A percentile compares a stretch with the other conserved stretches of the same genome.
Evolutionary conservation across 2,113 vertebrate genomes (phyloP).

Genomic region (Lethenteron reissneri): DNA sequence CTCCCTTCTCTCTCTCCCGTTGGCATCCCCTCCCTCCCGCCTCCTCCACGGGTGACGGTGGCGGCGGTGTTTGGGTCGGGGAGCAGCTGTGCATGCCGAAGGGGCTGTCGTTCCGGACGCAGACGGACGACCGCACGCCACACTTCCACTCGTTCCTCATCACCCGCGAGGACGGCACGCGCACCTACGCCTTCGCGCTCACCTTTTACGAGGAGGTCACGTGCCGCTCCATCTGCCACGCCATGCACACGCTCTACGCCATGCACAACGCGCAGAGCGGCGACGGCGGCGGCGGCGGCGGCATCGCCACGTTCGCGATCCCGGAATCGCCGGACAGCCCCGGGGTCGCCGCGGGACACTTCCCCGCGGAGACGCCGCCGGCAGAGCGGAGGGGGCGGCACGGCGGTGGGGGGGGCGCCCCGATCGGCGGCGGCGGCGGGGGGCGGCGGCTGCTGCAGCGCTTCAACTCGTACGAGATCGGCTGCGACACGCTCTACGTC

Average conservation of each 20-base stretch:
- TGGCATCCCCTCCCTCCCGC: too few species aligned
- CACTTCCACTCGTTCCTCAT: constrained; percentile 81
- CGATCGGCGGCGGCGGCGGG: constrained; percentile 36
- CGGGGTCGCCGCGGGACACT: constrained; percentile 73
- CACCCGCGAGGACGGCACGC: constrained; percentile 56
- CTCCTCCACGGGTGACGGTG: too few species aligned
- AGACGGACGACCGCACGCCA: constrained; percentile 40
- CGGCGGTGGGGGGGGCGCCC: too few species aligned
- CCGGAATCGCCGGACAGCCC: constrained; percentile 53
- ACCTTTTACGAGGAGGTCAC: constrained; percentile 88
- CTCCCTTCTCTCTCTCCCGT: too few species aligned
- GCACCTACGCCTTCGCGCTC: constrained; percentile 74
- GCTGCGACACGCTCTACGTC: constrained; percentile 60
- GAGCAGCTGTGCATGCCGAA: constrained; percentile 80
- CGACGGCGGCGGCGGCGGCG: neutral
- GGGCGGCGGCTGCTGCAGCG: constrained; percentile 35
- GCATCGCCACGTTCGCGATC: neutral
- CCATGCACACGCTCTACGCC: constrained; percentile 84
- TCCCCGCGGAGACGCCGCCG: neutral
- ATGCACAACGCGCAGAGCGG: constrained; percentile 55
- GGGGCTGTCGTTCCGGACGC: constrained; percentile 73
- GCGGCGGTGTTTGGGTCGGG: neutral
- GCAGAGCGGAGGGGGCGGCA: neutral
- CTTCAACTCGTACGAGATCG: constrained; percentile 48
- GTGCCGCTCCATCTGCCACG: constrained; percentile 57